A percentile compares a stretch with the other conserved stretches of the same genome.
These are phyloP conservation scores for Hydropotes inermis DNA, from an alignment of 2,113 vertebrate genomes.

Conservation along the genomic window DNA sequence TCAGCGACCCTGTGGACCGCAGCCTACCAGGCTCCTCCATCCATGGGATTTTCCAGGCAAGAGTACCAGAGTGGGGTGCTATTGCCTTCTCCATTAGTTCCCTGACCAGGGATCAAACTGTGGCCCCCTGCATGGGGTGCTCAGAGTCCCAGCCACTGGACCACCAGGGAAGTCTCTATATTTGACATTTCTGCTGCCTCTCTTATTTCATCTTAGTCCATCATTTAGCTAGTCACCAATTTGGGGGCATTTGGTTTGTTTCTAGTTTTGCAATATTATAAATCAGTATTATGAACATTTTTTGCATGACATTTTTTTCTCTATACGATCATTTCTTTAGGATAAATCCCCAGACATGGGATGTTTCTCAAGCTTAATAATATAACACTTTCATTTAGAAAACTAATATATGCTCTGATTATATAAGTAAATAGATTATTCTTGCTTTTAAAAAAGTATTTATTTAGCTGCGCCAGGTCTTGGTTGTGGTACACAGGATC, in stretches of 20 bases:
- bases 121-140: neutral
- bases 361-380: conserved; percentile 18
- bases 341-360: neutral
- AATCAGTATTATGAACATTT: neutral
- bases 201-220: neutral
- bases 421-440: neutral
- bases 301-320: neutral
- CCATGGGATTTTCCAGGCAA: too few species aligned
- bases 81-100: neutral
- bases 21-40: too few species aligned
- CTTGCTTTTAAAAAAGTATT: neutral
- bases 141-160: neutral
- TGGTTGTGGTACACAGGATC: neutral
- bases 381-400: neutral
- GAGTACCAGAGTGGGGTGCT: too few species aligned
- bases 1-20: too few species aligned
- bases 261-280: conserved; percentile 11
- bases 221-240: neutral
- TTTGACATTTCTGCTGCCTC: neutral
- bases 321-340: neutral
- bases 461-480: neutral
- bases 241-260: neutral
- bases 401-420: neutral
- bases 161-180: neutral
- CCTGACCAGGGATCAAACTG: neutral